Conservation (phyloP, 2,797 vertebrate species). For the Saguinus oedipus region DNA sequence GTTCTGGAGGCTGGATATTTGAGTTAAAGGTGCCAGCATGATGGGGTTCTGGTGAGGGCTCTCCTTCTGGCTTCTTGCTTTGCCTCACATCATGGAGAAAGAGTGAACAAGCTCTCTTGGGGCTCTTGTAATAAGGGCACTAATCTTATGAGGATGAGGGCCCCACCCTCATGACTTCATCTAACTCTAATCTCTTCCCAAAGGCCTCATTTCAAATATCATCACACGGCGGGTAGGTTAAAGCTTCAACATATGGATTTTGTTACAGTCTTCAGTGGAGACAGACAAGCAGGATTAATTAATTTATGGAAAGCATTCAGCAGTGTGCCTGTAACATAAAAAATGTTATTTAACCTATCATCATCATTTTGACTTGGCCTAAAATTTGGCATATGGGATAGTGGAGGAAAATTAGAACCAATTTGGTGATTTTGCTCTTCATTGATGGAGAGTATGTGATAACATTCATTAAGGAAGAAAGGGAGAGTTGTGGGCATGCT, state of each 20-base stretch:
- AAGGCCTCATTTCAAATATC: not conserved
- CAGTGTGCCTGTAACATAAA: not conserved
- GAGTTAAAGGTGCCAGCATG: not conserved
- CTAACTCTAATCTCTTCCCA: not conserved
- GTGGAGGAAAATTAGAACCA: not conserved
- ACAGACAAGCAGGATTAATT: not conserved
- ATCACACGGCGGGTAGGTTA: not conserved
- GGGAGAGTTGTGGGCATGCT: not conserved
- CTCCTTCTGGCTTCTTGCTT: not conserved
- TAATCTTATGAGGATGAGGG: not conserved
- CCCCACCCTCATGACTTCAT: not conserved
- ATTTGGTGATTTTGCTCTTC: not conserved
- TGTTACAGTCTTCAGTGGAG: not conserved
- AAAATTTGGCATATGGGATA: not conserved
- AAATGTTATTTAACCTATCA: not conserved
- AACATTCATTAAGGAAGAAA: not conserved
- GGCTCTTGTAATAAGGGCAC: not conserved
- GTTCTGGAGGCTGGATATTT: not conserved
- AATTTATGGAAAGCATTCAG: not conserved
- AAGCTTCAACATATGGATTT: not conserved
- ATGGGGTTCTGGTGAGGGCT: not conserved
- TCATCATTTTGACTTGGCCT: not conserved
- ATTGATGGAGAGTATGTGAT: not conserved
- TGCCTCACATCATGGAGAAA: not conserved
- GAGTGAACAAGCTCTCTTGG: not conserved